phyloP scores from a whole-genome alignment of 1,140 invertebrate species.

The Philotrypesis tridentata region DNA sequence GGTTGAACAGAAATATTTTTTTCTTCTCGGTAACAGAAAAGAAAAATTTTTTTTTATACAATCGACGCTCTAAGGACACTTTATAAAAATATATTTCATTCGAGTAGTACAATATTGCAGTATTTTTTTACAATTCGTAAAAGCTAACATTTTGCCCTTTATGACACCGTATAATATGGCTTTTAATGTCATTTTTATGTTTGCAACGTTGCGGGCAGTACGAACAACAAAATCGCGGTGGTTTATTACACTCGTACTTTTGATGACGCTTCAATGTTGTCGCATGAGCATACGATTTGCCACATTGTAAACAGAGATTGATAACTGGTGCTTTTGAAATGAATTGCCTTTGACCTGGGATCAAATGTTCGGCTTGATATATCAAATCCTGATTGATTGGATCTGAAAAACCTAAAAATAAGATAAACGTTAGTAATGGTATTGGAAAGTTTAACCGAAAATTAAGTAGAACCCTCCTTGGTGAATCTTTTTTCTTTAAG shows the following conservation, averaged over 20 bases:
- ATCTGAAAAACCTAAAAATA: conserved; percentile 22
- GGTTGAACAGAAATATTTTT: too few relatives aligned
- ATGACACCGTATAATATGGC: conserved; percentile 24
- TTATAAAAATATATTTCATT: too few relatives aligned
- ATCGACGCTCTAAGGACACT: too few relatives aligned
- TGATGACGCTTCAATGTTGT: conserved; percentile 54
- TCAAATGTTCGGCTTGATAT: not conserved
- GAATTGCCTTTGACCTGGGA: not conserved
- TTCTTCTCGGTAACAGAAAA: too few relatives aligned
- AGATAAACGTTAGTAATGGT: not conserved
- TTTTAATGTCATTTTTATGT: conserved; percentile 56
- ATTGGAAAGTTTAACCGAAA: not conserved
- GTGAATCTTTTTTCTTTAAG: too few relatives aligned
- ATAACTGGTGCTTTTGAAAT: not conserved
- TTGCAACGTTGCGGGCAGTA: conserved; percentile 70
- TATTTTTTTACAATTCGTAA: conserved; percentile 18
- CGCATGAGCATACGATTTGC: conserved; percentile 49
- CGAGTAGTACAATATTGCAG: not conserved
- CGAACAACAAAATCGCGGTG: conserved; percentile 61
- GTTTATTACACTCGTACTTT: conserved; percentile 60
- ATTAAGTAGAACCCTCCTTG: too few relatives aligned
- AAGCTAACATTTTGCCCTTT: conserved; percentile 21
- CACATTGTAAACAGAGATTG: conserved; percentile 27
- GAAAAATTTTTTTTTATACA: too few relatives aligned
- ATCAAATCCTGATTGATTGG: not conserved